Conservation (phyloP, 1,140 invertebrate genomes). For the Centruroides sculpturatus region DNA sequence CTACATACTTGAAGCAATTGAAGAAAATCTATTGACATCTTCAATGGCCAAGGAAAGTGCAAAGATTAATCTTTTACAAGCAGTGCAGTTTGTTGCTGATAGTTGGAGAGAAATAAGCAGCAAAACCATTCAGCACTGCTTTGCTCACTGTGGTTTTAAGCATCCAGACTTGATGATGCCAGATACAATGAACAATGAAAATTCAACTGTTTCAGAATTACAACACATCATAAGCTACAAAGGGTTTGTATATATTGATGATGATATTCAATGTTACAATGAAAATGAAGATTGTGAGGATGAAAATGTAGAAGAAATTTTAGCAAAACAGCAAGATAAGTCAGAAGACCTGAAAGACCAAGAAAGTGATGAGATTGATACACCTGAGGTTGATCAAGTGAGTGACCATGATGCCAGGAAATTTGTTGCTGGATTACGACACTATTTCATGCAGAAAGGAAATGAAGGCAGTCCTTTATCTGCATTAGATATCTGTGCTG, state of each 20-base stretch:
- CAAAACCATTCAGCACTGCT: too few relatives aligned
- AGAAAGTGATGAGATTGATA: neutral
- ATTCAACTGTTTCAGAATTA: neutral
- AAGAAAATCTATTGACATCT: too few relatives aligned
- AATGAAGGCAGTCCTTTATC: neutral
- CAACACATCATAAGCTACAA: neutral
- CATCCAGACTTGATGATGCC: conserved; percentile 13
- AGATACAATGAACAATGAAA: neutral
- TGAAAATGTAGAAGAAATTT: neutral
- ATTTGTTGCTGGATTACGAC: neutral
- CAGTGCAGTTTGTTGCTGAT: too few relatives aligned
- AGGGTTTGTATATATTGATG: neutral
- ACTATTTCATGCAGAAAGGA: neutral
- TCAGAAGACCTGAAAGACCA: neutral
- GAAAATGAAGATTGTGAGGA: neutral
- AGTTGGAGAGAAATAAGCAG: too few relatives aligned
- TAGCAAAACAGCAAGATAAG: neutral
- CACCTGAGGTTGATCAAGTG: neutral
- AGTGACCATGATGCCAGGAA: neutral
- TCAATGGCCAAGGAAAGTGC: too few relatives aligned
- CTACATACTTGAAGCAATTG: too few relatives aligned
- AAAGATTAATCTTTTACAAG: too few relatives aligned
- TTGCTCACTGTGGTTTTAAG: too few relatives aligned
- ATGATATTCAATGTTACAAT: neutral
- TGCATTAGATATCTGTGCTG: neutral